These are phyloP conservation scores for Mythimna ferrago DNA, from an alignment of 2,888 invertebrate species.

Conservation along the genomic window DNA sequence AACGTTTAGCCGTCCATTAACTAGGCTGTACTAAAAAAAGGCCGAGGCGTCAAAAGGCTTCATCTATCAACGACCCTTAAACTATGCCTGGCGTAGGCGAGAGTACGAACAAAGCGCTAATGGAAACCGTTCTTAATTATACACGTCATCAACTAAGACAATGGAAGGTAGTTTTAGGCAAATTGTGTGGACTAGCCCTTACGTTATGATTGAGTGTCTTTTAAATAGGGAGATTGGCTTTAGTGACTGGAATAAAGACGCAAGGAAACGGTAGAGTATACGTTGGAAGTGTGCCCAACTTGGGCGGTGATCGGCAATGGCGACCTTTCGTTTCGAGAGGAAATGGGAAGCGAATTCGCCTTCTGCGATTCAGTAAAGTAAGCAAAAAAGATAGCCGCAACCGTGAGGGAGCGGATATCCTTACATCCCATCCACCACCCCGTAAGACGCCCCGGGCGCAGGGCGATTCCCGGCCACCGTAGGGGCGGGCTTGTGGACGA, in stretches of 20 bases:
- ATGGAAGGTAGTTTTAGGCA: slow-evolving; percentile 46
- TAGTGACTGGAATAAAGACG: not conserved
- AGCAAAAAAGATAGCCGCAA: too few relatives aligned
- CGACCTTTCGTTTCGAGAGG: too few relatives aligned
- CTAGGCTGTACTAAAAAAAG: slow-evolving; percentile 57
- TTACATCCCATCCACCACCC: too few relatives aligned
- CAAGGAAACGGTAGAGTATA: too few relatives aligned
- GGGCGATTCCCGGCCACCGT: too few relatives aligned
- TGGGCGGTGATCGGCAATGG: too few relatives aligned
- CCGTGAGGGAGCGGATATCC: too few relatives aligned
- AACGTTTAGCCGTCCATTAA: slow-evolving; percentile 63
- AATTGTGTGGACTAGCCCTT: slow-evolving; percentile 36
- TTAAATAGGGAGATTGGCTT: slow-evolving; percentile 3
- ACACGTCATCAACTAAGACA: slow-evolving; percentile 61
- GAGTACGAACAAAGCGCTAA: slow-evolving; percentile 64
- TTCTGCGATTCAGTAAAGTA: too few relatives aligned
- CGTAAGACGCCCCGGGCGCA: too few relatives aligned
- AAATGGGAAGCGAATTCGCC: too few relatives aligned
- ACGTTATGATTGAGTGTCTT: slow-evolving; percentile 20
- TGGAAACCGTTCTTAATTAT: slow-evolving; percentile 63
- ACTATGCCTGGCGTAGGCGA: slow-evolving; percentile 54
- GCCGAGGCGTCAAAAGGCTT: slow-evolving; percentile 57
- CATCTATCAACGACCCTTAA: slow-evolving; percentile 62
- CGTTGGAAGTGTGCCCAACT: too few relatives aligned
- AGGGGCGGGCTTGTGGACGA: too few relatives aligned